Evolutionary conservation across 1,140 invertebrate species (phyloP), one percentile per base, ranked within the genome.

Genomic region (Paralvinella palmiformis): DNA sequence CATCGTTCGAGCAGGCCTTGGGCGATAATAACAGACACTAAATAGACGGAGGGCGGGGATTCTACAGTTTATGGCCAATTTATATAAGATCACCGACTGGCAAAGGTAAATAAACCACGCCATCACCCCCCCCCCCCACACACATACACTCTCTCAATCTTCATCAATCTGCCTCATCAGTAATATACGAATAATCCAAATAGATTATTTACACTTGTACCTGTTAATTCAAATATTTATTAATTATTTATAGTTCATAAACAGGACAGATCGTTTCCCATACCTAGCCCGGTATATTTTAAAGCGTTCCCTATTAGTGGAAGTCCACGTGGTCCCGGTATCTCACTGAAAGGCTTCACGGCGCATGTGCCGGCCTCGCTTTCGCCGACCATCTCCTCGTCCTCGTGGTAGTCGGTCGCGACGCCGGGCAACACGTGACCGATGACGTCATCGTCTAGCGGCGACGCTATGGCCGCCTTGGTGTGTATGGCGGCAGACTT

Each of bases 231-330:
- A n/a, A n/a, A n/a, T n/a, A n/a, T n/a, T n/a, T n/a, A n/a, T n/a
- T n/a, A n/a, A n/a, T n/a, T n/a, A n/a, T n/a, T n/a, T n/a, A n/a
- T n/a, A n/a, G n/a, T n/a, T n/a, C n/a, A n/a, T n/a, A n/a, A n/a
- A n/a, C n/a, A n/a, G n/a, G n/a, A n/a, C n/a, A n/a, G 37, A n/a
- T 41, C 10, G 27, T 20, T 13, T 3, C 6, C 27, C 27, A 15
- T 52, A 63, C 62, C 62, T 22, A 63, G 27, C 36, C 41, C 57
- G 50, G 48, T 33, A 35, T 63, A 63, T 44, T 55, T 57, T 2
- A 63, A 35, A 22, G 62, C 52, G 53, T 63, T 63, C 22, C 62
- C 62, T 10, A 56, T 31, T 1, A 55, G 7, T 6, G 62, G 62
- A 15, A 63, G 52, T 3, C 62, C 62, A 31, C 36, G 2, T n/a